Percentiles rank a stretch among this genome's conserved stretches.
phyloP scores from a whole-genome alignment of 2,113 vertebrate species.

The Pagrus major region DNA sequence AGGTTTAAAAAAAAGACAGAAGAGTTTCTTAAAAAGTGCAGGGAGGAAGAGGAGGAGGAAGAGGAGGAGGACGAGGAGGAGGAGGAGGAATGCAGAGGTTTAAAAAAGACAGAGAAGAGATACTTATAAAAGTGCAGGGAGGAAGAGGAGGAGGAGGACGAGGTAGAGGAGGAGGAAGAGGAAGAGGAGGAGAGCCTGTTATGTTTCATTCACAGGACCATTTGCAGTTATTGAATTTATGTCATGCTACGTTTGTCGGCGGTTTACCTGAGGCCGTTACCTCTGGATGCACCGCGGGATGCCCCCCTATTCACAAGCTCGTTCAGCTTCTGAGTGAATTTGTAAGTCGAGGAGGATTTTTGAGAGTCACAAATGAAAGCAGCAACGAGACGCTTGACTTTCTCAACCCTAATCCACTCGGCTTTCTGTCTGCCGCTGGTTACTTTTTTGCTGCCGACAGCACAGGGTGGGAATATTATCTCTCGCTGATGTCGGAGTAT shows the following conservation, averaged over 20 bases:
- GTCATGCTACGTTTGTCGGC: slow-evolving; percentile 15
- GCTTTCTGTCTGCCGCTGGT: neutral
- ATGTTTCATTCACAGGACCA: slow-evolving; percentile 29
- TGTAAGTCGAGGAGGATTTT: neutral
- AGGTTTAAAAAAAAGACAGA: too few species aligned
- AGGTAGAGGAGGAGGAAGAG: neutral
- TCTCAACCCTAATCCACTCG: neutral
- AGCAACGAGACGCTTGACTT: neutral
- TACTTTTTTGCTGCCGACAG: neutral
- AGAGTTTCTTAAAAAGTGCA: too few species aligned
- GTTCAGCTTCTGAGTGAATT: slow-evolving; percentile 14
- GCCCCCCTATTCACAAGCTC: neutral
- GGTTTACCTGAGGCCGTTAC: slow-evolving; percentile 12
- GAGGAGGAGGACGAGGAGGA: neutral
- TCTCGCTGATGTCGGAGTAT: neutral
- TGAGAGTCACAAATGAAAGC: slow-evolving; percentile 3
- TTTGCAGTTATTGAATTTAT: slow-evolving; percentile 21
- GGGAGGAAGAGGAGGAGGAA: neutral
- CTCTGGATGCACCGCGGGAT: slow-evolving; percentile 13
- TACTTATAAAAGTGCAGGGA: too few species aligned
- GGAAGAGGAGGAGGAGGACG: too few species aligned
- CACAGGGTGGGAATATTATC: neutral
- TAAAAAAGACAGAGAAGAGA: too few species aligned
- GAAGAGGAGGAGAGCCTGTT: neutral
- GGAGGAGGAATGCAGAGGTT: too few species aligned